These are phyloP conservation scores for Sebastes goodei DNA, from an alignment of 2,797 vertebrate species.

Conservation along the genomic window DNA sequence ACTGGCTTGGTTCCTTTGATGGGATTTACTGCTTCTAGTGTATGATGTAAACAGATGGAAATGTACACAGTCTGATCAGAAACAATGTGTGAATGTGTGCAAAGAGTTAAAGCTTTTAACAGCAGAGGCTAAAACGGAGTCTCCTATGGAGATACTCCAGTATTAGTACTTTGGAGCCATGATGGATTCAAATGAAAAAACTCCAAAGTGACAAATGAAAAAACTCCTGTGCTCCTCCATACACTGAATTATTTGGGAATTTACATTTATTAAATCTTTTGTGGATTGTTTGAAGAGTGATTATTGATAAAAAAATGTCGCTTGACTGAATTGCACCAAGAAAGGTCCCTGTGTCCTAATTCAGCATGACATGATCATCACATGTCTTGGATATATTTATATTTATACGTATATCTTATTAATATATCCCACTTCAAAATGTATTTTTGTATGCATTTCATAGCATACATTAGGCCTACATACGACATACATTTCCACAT, in stretches of 20 bases:
- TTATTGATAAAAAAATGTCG: background rate
- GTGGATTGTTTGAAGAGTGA: background rate
- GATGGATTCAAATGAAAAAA: background rate
- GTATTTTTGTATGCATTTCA: no score
- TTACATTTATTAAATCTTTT: background rate
- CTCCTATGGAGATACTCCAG: background rate
- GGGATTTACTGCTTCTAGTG: background rate
- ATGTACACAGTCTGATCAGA: background rate
- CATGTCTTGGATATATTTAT: no score
- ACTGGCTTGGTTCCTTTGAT: background rate
- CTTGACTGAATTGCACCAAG: no score
- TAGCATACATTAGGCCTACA: no score
- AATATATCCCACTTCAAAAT: no score
- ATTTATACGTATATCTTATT: no score
- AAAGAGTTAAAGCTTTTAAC: conserved; percentile 1
- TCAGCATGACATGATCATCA: no score
- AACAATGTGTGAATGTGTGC: background rate
- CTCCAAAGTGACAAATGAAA: background rate
- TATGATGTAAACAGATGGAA: background rate
- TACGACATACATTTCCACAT: no score
- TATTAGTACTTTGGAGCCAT: background rate
- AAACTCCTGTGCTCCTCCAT: background rate
- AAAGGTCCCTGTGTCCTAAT: no score
- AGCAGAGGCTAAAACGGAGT: background rate
- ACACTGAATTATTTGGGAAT: background rate